A percentile compares a stretch with the other conserved stretches of the same genome.
These are phyloP conservation scores for Takifugu rubripes DNA, from an alignment of 2,797 vertebrate genomes.

Conservation along the genomic window DNA sequence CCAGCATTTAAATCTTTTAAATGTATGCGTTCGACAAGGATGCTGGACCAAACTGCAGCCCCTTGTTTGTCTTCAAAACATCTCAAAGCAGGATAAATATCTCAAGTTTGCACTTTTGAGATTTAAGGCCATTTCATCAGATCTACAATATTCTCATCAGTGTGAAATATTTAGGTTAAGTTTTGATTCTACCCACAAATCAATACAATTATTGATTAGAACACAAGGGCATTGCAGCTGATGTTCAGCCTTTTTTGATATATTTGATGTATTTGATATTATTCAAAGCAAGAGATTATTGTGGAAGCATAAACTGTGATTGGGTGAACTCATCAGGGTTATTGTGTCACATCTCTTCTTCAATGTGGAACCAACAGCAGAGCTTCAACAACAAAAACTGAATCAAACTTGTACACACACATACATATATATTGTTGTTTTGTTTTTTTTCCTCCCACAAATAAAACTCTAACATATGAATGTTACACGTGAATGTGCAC, in stretches of 20 bases:
- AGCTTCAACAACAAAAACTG: conserved; percentile 30
- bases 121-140: conserved; percentile 59
- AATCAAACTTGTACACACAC: conserved; percentile 2
- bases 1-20: conserved; percentile 15
- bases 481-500: conserved; percentile 25
- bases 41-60: conserved; percentile 22
- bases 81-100: conserved; percentile 12
- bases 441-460: conserved; percentile 1
- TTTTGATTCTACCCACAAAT: conserved; percentile 33
- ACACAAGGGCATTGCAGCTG: conserved; percentile 12
- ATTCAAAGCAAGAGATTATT: conserved; percentile 13
- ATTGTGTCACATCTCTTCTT: conserved; percentile 16
- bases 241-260: conserved; percentile 20
- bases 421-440: too few relatives aligned
- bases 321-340: conserved; percentile 22
- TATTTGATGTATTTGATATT: conserved; percentile 37
- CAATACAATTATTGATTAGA: conserved; percentile 25
- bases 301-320: conserved; percentile 20
- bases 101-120: conserved; percentile 15
- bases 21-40: conserved; percentile 17
- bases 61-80: conserved; percentile 18
- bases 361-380: conserved; percentile 40
- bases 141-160: conserved; percentile 21
- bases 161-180: conserved; percentile 1
- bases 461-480: conserved; percentile 21